Base-by-base conservation (phyloP, 2,888 invertebrate genomes). In the Alviniconcha strummeri region DNA sequence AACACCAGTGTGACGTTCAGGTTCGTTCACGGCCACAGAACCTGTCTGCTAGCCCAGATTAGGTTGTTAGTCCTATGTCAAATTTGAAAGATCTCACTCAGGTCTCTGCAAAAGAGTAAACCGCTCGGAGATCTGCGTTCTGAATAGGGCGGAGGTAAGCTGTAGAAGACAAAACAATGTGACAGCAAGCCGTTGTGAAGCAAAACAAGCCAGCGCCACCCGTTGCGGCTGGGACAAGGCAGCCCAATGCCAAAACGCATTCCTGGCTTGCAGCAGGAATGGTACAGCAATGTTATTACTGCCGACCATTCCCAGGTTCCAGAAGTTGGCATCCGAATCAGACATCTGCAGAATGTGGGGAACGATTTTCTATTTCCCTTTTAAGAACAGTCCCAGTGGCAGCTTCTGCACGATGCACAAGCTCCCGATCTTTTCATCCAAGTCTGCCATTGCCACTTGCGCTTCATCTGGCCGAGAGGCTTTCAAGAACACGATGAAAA, bases 141-240 rank as follows among this genome's bases (percentile, higher is more conserved):
- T 36, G 36, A 36, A 36, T 36, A 36, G 36, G 36, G 1, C 36
- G 36, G 36, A 36, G 36, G 36, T 36, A 77, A n/a, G 17, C 56
- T n/a, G 55, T 56, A n/a, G 57, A 17, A 64, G 64, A 79, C 19
- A 17, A 79, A 60, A 79, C 64, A 79, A 56, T 54, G 78, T 79
- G 79, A 79, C 79, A 79, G 67, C 13, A 15, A 19, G 67, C 52
- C 67, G 67, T 67, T 79, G 60, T 60, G 79, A 60, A n/a, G 64
- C n/a, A 79, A 36, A 79, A 79, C 67, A 79, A 36, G 36, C 56
- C 79, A 64, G 56, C 77, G n/a, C 56, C 55, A 19, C 57, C 77
- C 55, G 57, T n/a, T 56, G 56, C 11, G 8, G 75, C 13, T 8
- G 15, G 54, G 36, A 55, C 8, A 36, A 72, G 72, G n/a, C 19